These are phyloP conservation scores for Lepidocyrtoides sp. DNA, from an alignment of 2,888 invertebrate genomes.

Conservation along the genomic window DNA sequence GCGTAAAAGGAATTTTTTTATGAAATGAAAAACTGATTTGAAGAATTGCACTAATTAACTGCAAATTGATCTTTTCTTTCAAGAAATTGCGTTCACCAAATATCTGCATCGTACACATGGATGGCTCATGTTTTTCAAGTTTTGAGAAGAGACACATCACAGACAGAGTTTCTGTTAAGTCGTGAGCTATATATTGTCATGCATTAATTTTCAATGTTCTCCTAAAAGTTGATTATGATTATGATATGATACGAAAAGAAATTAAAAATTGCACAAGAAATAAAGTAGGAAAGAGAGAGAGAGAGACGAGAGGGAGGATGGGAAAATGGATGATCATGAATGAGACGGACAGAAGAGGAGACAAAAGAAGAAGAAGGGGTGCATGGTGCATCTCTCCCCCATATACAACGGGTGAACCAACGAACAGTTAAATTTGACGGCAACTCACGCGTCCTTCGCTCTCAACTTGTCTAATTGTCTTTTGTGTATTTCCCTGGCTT, in stretches of 20 bases:
- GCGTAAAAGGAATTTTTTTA: neutral
- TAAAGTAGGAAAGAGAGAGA: conserved; percentile 3
- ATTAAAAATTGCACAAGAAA: conserved; percentile 66
- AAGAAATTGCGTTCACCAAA: conserved; percentile 12
- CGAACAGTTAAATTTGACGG: conserved; percentile 51
- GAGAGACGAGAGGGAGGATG: conserved; percentile 37
- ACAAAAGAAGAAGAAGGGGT: conserved; percentile 40
- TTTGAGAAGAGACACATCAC: neutral
- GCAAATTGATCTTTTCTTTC: conserved; percentile 72
- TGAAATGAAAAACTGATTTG: conserved; percentile 72
- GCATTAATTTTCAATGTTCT: conserved; percentile 58
- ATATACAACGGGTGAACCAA: neutral
- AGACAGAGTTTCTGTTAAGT: conserved; percentile 11
- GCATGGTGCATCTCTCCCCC: conserved; percentile 51
- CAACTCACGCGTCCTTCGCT: conserved; percentile 77
- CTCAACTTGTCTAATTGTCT: conserved; percentile 73
- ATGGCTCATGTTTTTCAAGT: neutral
- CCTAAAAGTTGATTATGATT: conserved; percentile 55
- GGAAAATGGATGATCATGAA: conserved; percentile 1
- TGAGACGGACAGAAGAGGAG: too few species aligned
- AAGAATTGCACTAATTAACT: conserved; percentile 79
- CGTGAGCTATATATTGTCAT: conserved; percentile 50
- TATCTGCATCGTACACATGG: neutral
- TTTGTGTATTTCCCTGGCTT: conserved; percentile 67
- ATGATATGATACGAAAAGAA: conserved; percentile 69